phyloP scores from a whole-genome alignment of 2,888 invertebrate species.

The Lepetodrilus schrolli region DNA sequence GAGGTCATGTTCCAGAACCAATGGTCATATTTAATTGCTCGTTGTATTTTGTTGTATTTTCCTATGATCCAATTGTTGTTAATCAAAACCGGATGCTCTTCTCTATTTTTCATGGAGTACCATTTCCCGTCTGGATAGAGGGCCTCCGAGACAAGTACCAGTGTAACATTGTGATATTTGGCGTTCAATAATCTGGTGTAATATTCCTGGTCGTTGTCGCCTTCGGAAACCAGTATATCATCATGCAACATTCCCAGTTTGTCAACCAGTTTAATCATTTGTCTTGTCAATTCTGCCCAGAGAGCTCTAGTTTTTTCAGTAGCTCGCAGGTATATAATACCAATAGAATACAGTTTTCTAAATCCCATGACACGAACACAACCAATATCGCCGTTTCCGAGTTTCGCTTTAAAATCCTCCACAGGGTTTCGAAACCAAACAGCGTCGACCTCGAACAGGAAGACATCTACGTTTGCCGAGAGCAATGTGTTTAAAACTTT shows the following conservation, averaged over 20 bases:
- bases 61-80: slow-evolving; percentile 62
- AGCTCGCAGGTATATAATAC: slow-evolving; percentile 54
- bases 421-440: slow-evolving; percentile 59
- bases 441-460: slow-evolving; percentile 63
- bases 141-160: slow-evolving; percentile 45
- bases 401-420: slow-evolving; percentile 39
- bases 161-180: slow-evolving; percentile 44
- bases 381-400: slow-evolving; percentile 45
- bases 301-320: slow-evolving; percentile 45
- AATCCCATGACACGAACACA: slow-evolving; percentile 46
- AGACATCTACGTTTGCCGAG: slow-evolving; percentile 45
- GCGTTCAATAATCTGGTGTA: slow-evolving; percentile 40
- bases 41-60: slow-evolving; percentile 46
- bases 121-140: slow-evolving; percentile 59
- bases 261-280: slow-evolving; percentile 44
- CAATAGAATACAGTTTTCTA: slow-evolving; percentile 48
- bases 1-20: slow-evolving; percentile 64
- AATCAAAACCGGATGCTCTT: slow-evolving; percentile 49
- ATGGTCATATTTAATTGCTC: slow-evolving; percentile 60
- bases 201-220: slow-evolving; percentile 57
- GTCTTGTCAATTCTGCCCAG: slow-evolving; percentile 50
- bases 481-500: slow-evolving; percentile 47
- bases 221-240: slow-evolving; percentile 43
- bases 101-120: slow-evolving; percentile 44
- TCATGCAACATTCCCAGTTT: slow-evolving; percentile 40